Conservation (phyloP, 2,113 vertebrate genomes). For the Melanerpes formicivorus region DNA sequence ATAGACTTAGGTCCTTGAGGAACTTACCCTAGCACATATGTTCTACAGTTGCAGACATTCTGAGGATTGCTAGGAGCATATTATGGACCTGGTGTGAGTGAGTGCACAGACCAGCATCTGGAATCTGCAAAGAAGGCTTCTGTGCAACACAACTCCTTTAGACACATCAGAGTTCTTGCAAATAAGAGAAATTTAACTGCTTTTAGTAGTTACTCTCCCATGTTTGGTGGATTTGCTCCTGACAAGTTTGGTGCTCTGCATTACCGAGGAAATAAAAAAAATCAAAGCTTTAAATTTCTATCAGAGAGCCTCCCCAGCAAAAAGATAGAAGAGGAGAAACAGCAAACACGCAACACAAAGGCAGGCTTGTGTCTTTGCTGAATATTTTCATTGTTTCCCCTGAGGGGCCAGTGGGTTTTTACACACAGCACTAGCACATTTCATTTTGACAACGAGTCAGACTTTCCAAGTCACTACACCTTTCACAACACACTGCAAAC, state of each 20-base stretch:
- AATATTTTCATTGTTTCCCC: constrained; percentile 56
- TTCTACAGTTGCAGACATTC: neutral
- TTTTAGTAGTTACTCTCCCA: neutral
- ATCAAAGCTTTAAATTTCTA: neutral
- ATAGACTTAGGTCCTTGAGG: neutral
- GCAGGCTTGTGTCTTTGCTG: constrained; percentile 42
- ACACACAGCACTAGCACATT: constrained; percentile 55
- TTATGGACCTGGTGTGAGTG: neutral
- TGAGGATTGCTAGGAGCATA: neutral
- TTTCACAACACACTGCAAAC: constrained; percentile 68
- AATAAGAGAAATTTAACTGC: neutral
- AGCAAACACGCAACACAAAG: constrained; percentile 50
- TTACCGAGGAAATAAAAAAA: neutral
- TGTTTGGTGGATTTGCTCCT: neutral
- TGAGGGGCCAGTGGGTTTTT: constrained; percentile 36
- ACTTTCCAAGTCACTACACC: constrained; percentile 57
- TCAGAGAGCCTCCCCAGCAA: neutral
- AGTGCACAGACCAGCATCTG: neutral
- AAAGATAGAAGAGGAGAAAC: constrained; percentile 37
- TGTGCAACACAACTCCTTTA: neutral
- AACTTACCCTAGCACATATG: neutral
- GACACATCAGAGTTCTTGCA: neutral
- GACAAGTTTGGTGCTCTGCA: neutral
- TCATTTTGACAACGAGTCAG: constrained; percentile 54
- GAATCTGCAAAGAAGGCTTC: neutral